Percentiles rank a stretch among this genome's conserved stretches.
These are phyloP conservation scores for Ormia ochracea DNA, from an alignment of 2,888 invertebrate genomes.

Conservation along the genomic window DNA sequence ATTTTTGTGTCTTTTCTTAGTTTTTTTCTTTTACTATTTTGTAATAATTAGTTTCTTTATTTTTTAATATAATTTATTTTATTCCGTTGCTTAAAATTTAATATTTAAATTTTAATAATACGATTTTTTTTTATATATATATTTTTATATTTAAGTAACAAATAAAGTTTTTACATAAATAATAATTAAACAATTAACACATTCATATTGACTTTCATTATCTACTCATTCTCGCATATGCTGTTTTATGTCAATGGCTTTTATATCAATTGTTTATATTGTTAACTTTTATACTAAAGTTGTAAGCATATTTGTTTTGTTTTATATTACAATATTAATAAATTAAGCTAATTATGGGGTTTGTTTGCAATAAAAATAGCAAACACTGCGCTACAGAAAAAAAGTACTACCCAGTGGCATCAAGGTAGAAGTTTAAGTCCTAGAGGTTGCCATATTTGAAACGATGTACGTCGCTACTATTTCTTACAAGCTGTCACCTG, in stretches of 20 bases:
- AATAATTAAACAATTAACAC: constrained; percentile 6
- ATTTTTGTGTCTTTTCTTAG: no score
- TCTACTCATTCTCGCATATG: background rate
- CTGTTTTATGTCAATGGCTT: constrained; percentile 20
- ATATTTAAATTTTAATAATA: background rate
- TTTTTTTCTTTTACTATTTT: no score
- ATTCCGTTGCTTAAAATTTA: constrained; percentile 7
- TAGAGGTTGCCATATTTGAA: no score
- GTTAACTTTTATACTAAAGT: background rate
- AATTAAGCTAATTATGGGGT: background rate
- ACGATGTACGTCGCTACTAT: no score
- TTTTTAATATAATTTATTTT: constrained; percentile 1
- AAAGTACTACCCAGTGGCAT: background rate
- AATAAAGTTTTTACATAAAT: constrained; percentile 6
- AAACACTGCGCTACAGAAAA: background rate
- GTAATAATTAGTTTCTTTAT: no score
- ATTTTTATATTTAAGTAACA: constrained; percentile 1
- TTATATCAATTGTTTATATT: background rate
- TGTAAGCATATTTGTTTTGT: background rate
- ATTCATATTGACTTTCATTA: background rate
- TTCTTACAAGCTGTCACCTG: no score
- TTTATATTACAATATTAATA: background rate
- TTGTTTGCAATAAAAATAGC: background rate
- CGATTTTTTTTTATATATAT: background rate
- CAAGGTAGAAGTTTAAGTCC: no score